A percentile compares a stretch with the other conserved stretches of the same genome.
These are phyloP conservation scores for Spheniscus humboldti DNA, from an alignment of 2,797 vertebrate genomes.

Conservation along the genomic window DNA sequence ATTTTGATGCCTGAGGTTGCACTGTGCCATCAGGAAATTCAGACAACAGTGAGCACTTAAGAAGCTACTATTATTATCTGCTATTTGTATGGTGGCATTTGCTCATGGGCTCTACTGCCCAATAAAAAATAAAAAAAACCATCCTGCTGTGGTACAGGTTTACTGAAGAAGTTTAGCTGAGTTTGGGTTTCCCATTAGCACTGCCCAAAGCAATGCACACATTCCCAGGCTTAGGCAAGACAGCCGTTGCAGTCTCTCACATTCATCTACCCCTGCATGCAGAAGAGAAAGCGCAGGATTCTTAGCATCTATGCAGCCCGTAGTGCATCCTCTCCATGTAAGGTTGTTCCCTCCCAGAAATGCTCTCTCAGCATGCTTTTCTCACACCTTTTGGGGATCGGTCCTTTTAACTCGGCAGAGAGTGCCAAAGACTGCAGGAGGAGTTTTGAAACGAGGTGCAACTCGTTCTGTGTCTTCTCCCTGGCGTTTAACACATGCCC, in stretches of 20 bases:
- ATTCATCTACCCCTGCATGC: neutral
- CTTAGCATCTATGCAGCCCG: neutral
- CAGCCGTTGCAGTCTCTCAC: neutral
- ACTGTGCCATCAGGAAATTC: neutral
- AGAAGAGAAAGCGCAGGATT: neutral
- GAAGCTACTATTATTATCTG: neutral
- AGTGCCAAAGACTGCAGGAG: neutral
- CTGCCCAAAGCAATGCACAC: neutral
- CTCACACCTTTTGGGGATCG: fast-evolving
- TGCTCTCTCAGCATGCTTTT: neutral
- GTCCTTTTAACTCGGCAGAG: neutral
- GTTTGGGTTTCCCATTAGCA: neutral
- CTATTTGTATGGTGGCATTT: neutral
- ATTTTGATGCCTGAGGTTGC: neutral
- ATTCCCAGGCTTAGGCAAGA: neutral
- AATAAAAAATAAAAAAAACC: neutral
- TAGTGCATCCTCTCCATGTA: neutral
- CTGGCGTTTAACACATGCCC: neutral
- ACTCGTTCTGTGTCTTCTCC: neutral
- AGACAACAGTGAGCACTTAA: neutral
- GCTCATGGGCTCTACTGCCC: neutral
- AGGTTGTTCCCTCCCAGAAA: neutral
- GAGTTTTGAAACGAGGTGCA: neutral
- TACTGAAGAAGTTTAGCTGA: neutral
- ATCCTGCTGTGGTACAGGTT: neutral